Base-by-base conservation (phyloP, 1,140 invertebrate species). In the Aphelenchoides fujianensis region DNA sequence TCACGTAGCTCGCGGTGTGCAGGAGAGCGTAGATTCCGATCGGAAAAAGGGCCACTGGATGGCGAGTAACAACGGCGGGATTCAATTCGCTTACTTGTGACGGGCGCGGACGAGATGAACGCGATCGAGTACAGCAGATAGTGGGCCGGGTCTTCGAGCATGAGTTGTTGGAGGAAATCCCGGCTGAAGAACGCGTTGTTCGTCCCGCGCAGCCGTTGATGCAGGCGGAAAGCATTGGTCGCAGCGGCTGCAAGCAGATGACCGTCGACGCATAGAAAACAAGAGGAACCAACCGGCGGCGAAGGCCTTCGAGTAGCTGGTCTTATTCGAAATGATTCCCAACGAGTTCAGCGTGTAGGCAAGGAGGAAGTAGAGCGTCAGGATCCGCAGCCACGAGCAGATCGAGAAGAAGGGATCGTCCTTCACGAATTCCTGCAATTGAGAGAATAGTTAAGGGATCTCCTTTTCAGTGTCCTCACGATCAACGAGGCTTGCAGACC, bases 71-170 rank as follows among this genome's bases (percentile, higher is more conserved):
- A 70, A 70, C 12, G 59, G n/a, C n/a, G n/a, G n/a, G n/a, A n/a
- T n/a, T n/a, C n/a, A 64, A 72, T 32, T 37, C 52, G 30, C n/a
- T 57, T 19, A 16, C 53, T 16, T n/a, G 7, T 90, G 59, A 94
- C 89, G 31, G 94, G 93, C 64, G 90, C 87, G 36, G 91, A 90
- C 85, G 92, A 94, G 73, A 96, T 88, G 85, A 97, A 97, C 78
- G 97, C 93, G 57, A 96, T 85, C 9, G 92, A 92, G 85, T 92
- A 98, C 84, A 97, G 90, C 64, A 98, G 87, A 84, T 98, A 97
- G 85, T 98, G 95, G 75, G 92, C 94, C 7, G 64, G 64, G 41
- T 74, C 73, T 62, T 78, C 76, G 2, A 62, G 19, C 32, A 78
- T 36, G 9, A 80, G 35, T 12, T 77, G 54, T 31, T 64, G 32